Conservation (phyloP, 1,140 invertebrate genomes). For the Acromyrmex heyeri region DNA sequence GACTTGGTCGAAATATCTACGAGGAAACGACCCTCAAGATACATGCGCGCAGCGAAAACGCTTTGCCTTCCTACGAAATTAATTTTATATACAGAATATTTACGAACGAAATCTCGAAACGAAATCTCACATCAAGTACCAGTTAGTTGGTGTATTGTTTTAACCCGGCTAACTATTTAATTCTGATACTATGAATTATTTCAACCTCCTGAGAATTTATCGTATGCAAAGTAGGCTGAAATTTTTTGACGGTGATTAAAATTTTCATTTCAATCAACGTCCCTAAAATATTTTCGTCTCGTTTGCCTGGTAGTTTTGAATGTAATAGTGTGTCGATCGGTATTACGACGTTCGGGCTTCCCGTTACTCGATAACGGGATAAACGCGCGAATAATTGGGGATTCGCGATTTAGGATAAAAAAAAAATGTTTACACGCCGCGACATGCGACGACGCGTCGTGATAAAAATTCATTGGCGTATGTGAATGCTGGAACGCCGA, state of each 20-base stretch:
- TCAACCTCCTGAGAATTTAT: constrained; percentile 29
- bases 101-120: constrained; percentile 39
- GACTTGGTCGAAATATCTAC: constrained; percentile 65
- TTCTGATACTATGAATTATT: constrained; percentile 7
- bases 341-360: constrained; percentile 55
- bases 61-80: constrained; percentile 1
- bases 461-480: constrained; percentile 61
- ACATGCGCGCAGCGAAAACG: constrained; percentile 2
- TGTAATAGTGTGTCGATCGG: constrained; percentile 55
- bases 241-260: constrained; percentile 51
- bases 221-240: constrained; percentile 40
- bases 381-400: constrained; percentile 63
- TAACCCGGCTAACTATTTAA: background rate
- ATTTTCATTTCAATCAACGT: constrained; percentile 50
- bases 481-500: constrained; percentile 68
- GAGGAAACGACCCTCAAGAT: constrained; percentile 30
- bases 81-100: constrained; percentile 24
- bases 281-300: constrained; percentile 42
- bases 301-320: constrained; percentile 35
- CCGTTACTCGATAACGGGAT: constrained; percentile 62
- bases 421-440: constrained; percentile 44
- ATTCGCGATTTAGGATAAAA: constrained; percentile 58
- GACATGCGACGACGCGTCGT: constrained; percentile 58
- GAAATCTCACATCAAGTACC: constrained; percentile 16
- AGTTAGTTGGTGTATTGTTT: background rate